A percentile compares a stretch with the other conserved stretches of the same genome.
These are phyloP conservation scores for Entomobrya multifasciata DNA, from an alignment of 2,888 invertebrate species.

Conservation along the genomic window DNA sequence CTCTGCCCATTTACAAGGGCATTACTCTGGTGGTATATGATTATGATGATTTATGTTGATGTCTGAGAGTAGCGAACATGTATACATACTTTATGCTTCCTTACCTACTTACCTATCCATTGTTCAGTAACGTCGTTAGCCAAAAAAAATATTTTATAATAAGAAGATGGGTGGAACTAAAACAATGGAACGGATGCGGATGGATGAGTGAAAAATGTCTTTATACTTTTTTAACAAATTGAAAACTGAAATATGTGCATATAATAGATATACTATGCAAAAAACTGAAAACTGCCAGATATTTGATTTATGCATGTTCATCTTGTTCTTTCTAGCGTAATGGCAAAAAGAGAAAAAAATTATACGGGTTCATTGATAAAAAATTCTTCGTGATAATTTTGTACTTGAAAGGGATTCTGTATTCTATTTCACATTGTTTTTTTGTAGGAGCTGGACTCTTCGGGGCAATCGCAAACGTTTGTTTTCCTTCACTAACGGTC, in stretches of 20 bases:
- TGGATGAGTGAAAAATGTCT: neutral
- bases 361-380: no score
- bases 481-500: constrained; percentile 84
- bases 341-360: no score
- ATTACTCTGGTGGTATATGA: constrained; percentile 4
- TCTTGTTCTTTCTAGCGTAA: no score
- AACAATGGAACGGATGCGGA: constrained; percentile 14
- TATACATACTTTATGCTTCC: neutral
- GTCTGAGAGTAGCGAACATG: neutral
- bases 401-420: neutral
- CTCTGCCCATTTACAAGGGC: constrained; percentile 26
- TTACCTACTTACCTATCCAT: neutral
- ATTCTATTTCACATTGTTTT: neutral
- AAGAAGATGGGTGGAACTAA: neutral
- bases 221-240: no score
- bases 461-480: constrained; percentile 78
- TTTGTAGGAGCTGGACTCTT: constrained; percentile 76
- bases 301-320: no score
- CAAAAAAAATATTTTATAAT: neutral
- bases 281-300: no score
- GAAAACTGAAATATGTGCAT: no score
- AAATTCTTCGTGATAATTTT: neutral
- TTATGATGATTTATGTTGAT: neutral
- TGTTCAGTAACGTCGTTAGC: neutral
- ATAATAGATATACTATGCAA: no score